Base-by-base conservation (phyloP, 1,140 invertebrate genomes). In the Heliconius melpomene region DNA sequence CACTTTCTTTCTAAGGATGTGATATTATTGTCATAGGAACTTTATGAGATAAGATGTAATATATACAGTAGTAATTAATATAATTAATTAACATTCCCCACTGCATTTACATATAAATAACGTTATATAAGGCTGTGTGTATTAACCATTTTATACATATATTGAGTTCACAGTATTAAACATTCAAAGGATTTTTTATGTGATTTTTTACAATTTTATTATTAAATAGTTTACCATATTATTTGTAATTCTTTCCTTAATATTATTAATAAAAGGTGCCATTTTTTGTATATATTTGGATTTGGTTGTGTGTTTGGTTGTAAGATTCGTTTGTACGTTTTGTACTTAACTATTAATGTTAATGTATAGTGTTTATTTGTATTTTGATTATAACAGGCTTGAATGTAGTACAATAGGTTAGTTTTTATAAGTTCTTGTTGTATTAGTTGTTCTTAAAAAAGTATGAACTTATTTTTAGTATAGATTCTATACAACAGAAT, bases 261-360 rank as follows among this genome's bases (percentile, higher is more conserved):
- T 72, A 73, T 7, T 46, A 46, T 46, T 46, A 73, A 77, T 7
- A 52, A 83, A 82, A 79, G 80, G 84, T 88, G 86, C 86, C 85
- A 87, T 87, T 78, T 87, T 73, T 36, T 80, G 79, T 80, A 80
- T 82, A 83, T 83, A 83, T 60, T 79, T 81, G 77, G 83, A 75
- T 76, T 81, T 79, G 81, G 75, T 84, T 85, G 76, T 80, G 79
- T 76, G 80, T 83, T 82, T 78, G 32, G 40, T 76, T 38, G 40
- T 77, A 77, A 77, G 74, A 72, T 73, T 84, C 16, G 57, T 84
- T 66, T 70, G 76, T 74, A 80, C 57, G 60, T 79, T 50, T 66
- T 66, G 60, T 66, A 66, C 60, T 66, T 66, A 66, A 23, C 54
- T 57, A n/a, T n/a, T 57, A 23, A 23, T 66, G 29, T 66, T 29